A percentile compares a stretch with the other conserved stretches of the same genome.
phyloP scores from a whole-genome alignment of 1,140 invertebrate genomes.

The Patella vulgata region DNA sequence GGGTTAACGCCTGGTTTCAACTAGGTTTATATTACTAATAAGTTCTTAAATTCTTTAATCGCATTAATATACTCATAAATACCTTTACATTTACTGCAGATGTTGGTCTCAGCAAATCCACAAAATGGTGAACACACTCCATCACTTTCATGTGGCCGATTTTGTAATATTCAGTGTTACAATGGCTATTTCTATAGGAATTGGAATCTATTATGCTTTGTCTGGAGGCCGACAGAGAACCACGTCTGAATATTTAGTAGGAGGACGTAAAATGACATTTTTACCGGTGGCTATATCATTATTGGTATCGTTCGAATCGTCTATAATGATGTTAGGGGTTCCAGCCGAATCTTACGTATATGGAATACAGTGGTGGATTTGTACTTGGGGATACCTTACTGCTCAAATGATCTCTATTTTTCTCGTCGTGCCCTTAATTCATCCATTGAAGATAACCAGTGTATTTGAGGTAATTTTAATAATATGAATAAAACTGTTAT shows the following conservation, averaged over 20 bases:
- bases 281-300: slow-evolving; percentile 55
- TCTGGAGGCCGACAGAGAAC: slow-evolving; percentile 89
- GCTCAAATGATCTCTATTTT: slow-evolving; percentile 49
- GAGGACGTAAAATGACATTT: slow-evolving; percentile 68
- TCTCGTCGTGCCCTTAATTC: slow-evolving; percentile 61
- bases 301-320: slow-evolving; percentile 54
- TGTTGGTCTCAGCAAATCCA: too few relatives aligned
- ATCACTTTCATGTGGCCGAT: slow-evolving; percentile 45
- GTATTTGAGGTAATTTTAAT: slow-evolving; percentile 59
- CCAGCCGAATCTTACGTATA: slow-evolving; percentile 54
- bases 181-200: slow-evolving; percentile 70
- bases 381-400: slow-evolving; percentile 13
- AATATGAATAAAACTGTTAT: too few relatives aligned
- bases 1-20: too few relatives aligned
- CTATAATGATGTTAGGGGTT: slow-evolving; percentile 68
- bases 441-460: slow-evolving; percentile 63
- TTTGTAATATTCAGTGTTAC: slow-evolving; percentile 48
- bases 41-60: too few relatives aligned
- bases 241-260: slow-evolving; percentile 81
- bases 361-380: slow-evolving; percentile 36
- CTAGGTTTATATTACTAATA: too few relatives aligned
- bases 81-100: too few relatives aligned
- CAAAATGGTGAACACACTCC: slow-evolving; percentile 25
- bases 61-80: too few relatives aligned
- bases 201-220: slow-evolving; percentile 84